Percentiles rank a stretch among this genome's conserved stretches.
These are phyloP conservation scores for Myrmecobius fasciatus DNA, from an alignment of 2,113 vertebrate genomes.

Conservation along the genomic window DNA sequence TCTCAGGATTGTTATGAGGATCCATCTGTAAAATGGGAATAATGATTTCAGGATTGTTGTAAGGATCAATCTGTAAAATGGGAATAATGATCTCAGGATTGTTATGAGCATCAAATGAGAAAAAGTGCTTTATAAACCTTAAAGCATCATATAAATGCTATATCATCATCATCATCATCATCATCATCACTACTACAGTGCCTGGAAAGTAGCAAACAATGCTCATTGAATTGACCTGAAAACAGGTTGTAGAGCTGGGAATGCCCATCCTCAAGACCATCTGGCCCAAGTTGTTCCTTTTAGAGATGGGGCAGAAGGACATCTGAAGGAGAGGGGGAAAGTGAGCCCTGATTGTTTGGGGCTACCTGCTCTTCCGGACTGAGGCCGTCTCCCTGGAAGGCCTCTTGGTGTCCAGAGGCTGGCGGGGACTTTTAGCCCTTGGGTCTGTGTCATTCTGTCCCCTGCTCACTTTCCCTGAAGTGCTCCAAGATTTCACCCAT, in stretches of 20 bases:
- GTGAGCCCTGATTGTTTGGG: not conserved
- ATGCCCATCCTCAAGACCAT: not conserved
- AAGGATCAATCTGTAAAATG: not conserved
- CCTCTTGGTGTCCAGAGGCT: not conserved
- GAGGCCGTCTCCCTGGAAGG: no score
- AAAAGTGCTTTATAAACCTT: not conserved
- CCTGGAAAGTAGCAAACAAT: not conserved
- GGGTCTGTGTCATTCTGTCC: no score
- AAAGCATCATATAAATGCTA: not conserved
- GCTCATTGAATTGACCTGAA: no score
- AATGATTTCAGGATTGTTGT: not conserved
- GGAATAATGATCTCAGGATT: not conserved
- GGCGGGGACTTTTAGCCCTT: not conserved
- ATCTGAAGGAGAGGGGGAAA: not conserved
- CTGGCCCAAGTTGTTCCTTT: not conserved
- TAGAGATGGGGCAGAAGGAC: not conserved
- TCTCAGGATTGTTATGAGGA: no score
- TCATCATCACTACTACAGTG: no score
- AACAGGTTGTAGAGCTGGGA: not conserved
- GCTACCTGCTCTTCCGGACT: not conserved
- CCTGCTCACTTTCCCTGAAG: not conserved
- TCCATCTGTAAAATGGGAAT: not conserved
- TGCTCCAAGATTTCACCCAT: not conserved
- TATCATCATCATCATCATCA: no score
- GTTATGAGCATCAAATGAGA: not conserved